Evolutionary conservation across 2,888 invertebrate genomes (phyloP), one percentile per base, ranked within the genome.

Genomic region (Callyntrura guangdongensis): DNA sequence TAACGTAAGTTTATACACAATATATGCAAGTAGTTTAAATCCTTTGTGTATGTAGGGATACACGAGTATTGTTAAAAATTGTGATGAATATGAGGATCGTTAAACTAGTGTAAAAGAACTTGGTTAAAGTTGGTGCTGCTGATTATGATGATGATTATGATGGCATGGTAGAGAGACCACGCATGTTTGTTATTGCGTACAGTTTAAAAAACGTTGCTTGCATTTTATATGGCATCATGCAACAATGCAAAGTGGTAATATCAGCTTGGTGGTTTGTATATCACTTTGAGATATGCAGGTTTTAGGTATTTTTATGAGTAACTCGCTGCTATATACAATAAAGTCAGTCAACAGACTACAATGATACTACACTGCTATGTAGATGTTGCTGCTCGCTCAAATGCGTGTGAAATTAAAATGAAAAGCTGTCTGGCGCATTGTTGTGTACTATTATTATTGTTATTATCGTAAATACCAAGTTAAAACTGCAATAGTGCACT

Each of bases 141-240:
- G 36, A 36, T 36, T 2, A 36, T 36, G 36, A 36, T 36, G 36
- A 36, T 14, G 22, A 11, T 27, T n/a, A 25, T 64, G 67, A 88
- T 72, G 88, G 82, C 81, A 88, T 88, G 88, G 81, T 88, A 88
- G 88, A 82, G 59, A 82, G 47, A 88, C 82, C 88, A 88, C 88
- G 88, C 88, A 47, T 79, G 79, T 79, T 56, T 53, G 56, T 79
- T 79, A n/a, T 77, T 49, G 36, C 45, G 74, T 72, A 74, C 79
- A 79, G 8, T n/a, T 5, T 8, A 20, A 61, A 20, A 45, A 47
- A 17, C 72, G 36, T 56, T 36, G 36, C 36, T 36, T 36, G 36
- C 36, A 36, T 36, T 6, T 36, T 27, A 14, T 53, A 9, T 56
- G 79, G 53, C 53, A 79, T 79, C 79, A 79, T 79, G 56, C 79